These are phyloP conservation scores for Nothoprocta perdicaria DNA, from an alignment of 2,113 vertebrate species.

Conservation along the genomic window DNA sequence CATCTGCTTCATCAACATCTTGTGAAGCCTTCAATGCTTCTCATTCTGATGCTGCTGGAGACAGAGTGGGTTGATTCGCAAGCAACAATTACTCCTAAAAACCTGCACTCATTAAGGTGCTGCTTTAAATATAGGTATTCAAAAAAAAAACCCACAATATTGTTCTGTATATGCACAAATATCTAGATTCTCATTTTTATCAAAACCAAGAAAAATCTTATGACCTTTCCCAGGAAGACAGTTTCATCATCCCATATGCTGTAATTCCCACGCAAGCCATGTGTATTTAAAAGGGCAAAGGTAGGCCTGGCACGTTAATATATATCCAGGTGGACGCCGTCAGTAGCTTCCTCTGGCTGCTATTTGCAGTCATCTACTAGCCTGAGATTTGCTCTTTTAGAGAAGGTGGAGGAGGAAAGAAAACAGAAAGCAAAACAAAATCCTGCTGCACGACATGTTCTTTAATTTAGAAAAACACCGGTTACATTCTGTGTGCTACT, in stretches of 20 bases:
- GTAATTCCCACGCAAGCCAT: not conserved
- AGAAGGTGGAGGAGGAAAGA: not conserved
- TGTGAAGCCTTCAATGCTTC: not conserved
- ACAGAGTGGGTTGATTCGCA: not conserved
- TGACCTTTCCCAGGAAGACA: not conserved
- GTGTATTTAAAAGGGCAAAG: not conserved
- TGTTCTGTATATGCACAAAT: not conserved
- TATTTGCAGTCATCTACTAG: not conserved
- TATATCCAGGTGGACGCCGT: not conserved
- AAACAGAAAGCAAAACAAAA: not conserved
- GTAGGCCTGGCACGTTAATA: not conserved
- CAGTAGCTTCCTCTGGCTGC: slow-evolving; percentile 7
- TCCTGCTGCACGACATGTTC: accelerated
- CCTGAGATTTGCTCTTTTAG: not conserved
- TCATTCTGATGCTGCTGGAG: not conserved
- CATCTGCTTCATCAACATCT: not conserved
- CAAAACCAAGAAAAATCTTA: not conserved
- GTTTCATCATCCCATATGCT: not conserved
- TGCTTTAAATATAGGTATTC: not conserved
- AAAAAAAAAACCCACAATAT: not conserved
- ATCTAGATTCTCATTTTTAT: not conserved
- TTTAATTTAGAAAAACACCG: not conserved
- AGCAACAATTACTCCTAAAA: not conserved
- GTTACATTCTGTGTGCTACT: not conserved
- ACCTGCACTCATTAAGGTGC: not conserved